Conservation (phyloP, 2,888 invertebrate genomes). For the Ptychoptera contaminata region DNA sequence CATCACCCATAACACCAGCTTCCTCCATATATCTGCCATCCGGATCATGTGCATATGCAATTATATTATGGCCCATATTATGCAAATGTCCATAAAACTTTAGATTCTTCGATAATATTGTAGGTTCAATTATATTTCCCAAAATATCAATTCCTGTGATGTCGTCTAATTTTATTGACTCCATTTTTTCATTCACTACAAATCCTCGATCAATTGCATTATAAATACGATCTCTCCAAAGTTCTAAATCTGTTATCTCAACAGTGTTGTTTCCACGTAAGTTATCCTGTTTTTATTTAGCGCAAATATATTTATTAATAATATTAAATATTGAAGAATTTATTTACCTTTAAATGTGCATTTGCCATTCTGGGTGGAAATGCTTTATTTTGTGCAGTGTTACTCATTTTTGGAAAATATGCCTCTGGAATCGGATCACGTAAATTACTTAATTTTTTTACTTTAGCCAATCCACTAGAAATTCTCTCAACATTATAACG, state of each 20-base stretch:
- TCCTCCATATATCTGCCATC: constrained; percentile 11
- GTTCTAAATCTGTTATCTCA: constrained; percentile 20
- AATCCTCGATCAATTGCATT: constrained; percentile 25
- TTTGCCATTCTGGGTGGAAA: constrained; percentile 16
- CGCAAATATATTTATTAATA: too few species aligned
- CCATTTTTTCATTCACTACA: constrained; percentile 16
- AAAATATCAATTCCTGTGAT: constrained; percentile 23
- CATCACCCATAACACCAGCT: constrained; percentile 9
- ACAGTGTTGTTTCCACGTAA: too few species aligned
- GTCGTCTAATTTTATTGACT: too few species aligned
- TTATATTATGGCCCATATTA: constrained; percentile 21
- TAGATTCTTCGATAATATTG: constrained; percentile 12
- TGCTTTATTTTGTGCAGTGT: constrained; percentile 12
- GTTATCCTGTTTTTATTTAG: too few species aligned
- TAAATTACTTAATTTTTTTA: constrained; percentile 16
- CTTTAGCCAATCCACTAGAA: constrained; percentile 17
- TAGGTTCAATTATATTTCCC: constrained; percentile 22
- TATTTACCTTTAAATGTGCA: too few species aligned
- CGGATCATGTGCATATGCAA: constrained; percentile 21
- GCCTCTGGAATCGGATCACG: constrained; percentile 19
- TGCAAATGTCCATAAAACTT: constrained; percentile 20
- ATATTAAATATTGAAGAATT: too few species aligned
- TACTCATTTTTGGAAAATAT: constrained; percentile 22
- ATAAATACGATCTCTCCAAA: constrained; percentile 25
- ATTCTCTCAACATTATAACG: constrained; percentile 24